Base-by-base conservation (phyloP, 2,888 invertebrate species). In the Drosophila birchii region DNA sequence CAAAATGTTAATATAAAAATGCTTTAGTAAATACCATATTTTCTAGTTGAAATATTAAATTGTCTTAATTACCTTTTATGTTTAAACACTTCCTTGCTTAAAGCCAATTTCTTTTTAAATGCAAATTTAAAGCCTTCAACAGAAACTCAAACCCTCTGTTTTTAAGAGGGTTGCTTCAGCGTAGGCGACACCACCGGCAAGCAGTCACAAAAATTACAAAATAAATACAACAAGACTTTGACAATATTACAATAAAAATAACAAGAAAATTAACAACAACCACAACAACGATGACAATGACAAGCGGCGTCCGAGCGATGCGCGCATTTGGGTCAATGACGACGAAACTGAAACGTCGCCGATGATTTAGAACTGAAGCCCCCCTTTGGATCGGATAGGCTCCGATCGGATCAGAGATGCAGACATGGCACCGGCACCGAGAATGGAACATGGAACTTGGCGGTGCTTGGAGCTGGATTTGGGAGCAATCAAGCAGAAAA, bases 261-360 rank as follows among this genome's bases (percentile, higher is more conserved):
- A 18, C 20, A 64, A 51, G 20, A 41, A 34, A 56, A 29, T 20
- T 26, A 78, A 58, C 51, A 63, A 62, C 68, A 60, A 53, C 62
- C 49, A 58, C 51, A 70, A 53, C 45, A 66, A 45, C 74, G 77
- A 78, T 78, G 78, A 76, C 79, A 82, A 79, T 82, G 81, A 82
- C 78, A 80, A 81, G 85, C 83, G 83, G 84, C 88, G 88, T 84
- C 81, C 84, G 73, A 84, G 51, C 87, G 87, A 78, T 78, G 86
- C 77, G 76, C 71, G 74, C 89, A 86, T 86, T 86, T 86, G 86
- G 86, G 86, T 86, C 86, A 86, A 89, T 86, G 89, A 86, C 86
- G 88, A 83, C 58, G 86, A 86, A 86, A 86, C 61, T 58, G 79
- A 88, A 80, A 75, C 88, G 86, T 68, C 72, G 72, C 63, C 71